Evolutionary conservation across 2,797 vertebrate genomes (phyloP).

Genomic region (Alosa sapidissima): DNA sequence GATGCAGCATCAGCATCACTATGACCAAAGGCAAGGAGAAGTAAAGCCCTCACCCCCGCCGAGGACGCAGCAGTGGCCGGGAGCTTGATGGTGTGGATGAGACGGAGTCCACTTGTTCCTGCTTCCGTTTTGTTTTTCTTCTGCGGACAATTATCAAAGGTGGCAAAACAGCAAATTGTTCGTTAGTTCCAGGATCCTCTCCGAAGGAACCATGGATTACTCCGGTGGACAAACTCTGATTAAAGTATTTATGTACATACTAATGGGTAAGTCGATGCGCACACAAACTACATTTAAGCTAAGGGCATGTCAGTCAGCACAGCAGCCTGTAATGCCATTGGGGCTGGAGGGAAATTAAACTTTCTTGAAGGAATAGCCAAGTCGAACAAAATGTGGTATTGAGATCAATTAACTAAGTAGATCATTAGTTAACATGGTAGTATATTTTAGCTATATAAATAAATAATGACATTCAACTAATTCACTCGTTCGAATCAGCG

Average conservation of each 20-base stretch:
- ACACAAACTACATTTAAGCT: neutral
- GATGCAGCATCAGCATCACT: slow-evolving; percentile 74
- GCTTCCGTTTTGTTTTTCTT: slow-evolving; percentile 14
- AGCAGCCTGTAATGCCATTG: neutral
- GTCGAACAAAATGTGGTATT: neutral
- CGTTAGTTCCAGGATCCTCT: slow-evolving; percentile 52
- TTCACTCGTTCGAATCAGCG: neutral
- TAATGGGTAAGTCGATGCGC: slow-evolving; percentile 66
- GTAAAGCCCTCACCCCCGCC: slow-evolving; percentile 50
- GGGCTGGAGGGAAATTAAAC: neutral
- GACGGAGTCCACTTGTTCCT: slow-evolving; percentile 13
- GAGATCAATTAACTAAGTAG: neutral
- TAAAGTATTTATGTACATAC: slow-evolving; percentile 59
- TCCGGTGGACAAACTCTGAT: slow-evolving; percentile 50
- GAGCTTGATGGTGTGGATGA: slow-evolving; percentile 37
- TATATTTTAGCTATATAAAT: no score
- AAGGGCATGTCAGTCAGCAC: neutral
- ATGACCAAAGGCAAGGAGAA: slow-evolving; percentile 59
- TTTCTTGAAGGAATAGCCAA: neutral
- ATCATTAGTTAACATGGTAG: neutral
- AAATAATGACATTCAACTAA: no score
- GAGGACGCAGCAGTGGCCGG: slow-evolving; percentile 37
- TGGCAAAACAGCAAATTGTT: slow-evolving; percentile 38
- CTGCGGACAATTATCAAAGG: slow-evolving; percentile 52
- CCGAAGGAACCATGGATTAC: slow-evolving; percentile 70